Conservation (phyloP, 2,888 invertebrate species). For the Eledone cirrhosa region DNA sequence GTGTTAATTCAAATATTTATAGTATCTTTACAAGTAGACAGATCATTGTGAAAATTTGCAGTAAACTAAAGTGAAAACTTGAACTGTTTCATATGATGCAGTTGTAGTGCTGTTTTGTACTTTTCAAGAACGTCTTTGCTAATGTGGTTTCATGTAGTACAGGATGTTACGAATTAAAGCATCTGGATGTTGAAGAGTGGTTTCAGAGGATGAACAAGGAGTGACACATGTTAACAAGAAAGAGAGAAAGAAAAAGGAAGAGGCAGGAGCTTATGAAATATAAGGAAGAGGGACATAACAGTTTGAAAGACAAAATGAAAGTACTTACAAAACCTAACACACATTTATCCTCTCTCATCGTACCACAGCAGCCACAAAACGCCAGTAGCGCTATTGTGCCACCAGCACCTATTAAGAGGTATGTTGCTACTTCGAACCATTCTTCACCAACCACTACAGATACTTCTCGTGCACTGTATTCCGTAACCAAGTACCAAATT, state of each 20-base stretch:
- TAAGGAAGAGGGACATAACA: no score
- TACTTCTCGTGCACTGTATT: conserved; percentile 58
- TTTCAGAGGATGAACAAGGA: not conserved
- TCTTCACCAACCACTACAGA: conserved; percentile 55
- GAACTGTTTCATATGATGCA: no score
- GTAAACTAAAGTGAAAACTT: no score
- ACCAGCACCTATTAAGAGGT: conserved; percentile 58
- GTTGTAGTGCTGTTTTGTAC: no score
- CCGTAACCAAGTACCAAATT: conserved; percentile 59
- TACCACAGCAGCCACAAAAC: conserved; percentile 61
- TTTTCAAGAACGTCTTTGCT: no score
- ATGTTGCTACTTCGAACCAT: conserved; percentile 58
- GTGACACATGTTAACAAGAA: not conserved
- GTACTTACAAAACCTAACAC: conserved; percentile 60
- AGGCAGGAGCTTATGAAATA: no score
- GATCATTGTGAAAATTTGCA: no score
- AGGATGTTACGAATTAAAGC: no score
- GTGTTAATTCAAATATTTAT: no score
- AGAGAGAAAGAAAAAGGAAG: not conserved
- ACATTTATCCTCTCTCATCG: conserved; percentile 60
- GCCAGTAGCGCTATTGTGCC: conserved; percentile 58
- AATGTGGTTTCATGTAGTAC: no score
- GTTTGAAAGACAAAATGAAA: no score
- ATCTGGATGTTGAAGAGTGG: not conserved
- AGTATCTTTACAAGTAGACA: no score